A percentile compares a stretch with the other conserved stretches of the same genome.
phyloP scores from a whole-genome alignment of 2,113 vertebrate species.

The Copsychus sechellarum region DNA sequence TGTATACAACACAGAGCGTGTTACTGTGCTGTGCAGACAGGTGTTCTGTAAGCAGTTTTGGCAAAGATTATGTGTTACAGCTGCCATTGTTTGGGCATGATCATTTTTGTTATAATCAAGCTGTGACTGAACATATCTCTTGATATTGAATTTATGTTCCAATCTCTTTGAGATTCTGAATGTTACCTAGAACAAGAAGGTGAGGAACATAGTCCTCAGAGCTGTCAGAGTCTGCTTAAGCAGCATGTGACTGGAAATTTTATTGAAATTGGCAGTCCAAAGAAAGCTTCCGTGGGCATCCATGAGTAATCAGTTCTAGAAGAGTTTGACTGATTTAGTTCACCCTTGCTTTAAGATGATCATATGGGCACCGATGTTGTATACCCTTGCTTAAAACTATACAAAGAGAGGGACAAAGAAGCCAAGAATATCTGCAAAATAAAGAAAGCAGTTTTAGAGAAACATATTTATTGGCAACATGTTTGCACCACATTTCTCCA shows the following conservation, averaged over 20 bases:
- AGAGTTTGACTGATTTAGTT: neutral
- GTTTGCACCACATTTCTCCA: neutral
- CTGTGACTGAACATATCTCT: neutral
- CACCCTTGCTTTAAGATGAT: neutral
- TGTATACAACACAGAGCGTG: neutral
- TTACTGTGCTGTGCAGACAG: neutral
- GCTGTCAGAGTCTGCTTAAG: neutral
- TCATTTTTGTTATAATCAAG: neutral
- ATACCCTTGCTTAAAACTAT: neutral
- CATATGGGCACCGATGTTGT: fast-evolving
- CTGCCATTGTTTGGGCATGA: neutral
- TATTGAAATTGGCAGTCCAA: neutral
- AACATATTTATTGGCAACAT: neutral
- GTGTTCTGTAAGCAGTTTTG: neutral
- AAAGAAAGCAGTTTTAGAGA: neutral
- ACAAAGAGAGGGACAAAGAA: neutral
- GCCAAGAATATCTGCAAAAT: neutral
- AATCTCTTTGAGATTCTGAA: neutral
- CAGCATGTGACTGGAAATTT: neutral
- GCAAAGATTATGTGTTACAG: neutral
- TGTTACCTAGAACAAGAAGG: neutral
- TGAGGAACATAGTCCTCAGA: neutral
- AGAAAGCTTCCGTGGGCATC: neutral
- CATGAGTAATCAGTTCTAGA: neutral
- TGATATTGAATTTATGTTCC: neutral